phyloP scores from a whole-genome alignment of 2,113 vertebrate species.

The Anguilla rostrata region DNA sequence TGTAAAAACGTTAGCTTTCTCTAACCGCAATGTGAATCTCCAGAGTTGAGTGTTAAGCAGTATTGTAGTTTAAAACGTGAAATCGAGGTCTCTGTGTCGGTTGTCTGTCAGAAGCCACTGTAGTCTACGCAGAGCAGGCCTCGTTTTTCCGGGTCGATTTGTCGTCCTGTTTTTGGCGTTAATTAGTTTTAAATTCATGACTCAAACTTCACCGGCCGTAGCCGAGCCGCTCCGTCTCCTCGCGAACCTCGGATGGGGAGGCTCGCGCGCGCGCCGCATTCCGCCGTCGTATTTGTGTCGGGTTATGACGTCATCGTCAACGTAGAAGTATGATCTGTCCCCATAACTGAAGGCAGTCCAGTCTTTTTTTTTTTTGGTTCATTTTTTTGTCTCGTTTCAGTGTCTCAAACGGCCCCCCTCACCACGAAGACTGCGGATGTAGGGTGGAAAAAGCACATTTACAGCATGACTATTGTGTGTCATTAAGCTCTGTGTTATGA shows the following conservation, averaged over 20 bases:
- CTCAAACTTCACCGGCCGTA: background rate
- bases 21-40: conserved; percentile 70
- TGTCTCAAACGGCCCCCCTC: conserved; percentile 30
- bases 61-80: conserved; percentile 65
- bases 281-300: conserved; percentile 36
- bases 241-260: background rate
- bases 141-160: conserved; percentile 26
- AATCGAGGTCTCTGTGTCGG: conserved; percentile 30
- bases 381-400: conserved; percentile 44
- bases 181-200: background rate
- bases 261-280: conserved; percentile 13
- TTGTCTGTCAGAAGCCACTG: conserved; percentile 41
- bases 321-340: conserved; percentile 40
- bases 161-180: conserved; percentile 2
- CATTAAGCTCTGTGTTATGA: conserved; percentile 45
- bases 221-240: background rate
- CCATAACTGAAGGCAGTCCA: conserved; percentile 33
- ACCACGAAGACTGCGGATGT: conserved; percentile 30
- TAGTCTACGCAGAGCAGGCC: conserved; percentile 33
- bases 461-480: conserved; percentile 56
- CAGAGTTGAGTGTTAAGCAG: conserved; percentile 61
- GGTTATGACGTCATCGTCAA: conserved; percentile 36
- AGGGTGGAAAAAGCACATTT: conserved; percentile 30
- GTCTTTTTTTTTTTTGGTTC: conserved; percentile 51
- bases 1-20: conserved; percentile 41